Percentiles rank a stretch among this genome's conserved stretches.
These are phyloP conservation scores for Rhodinocichla rosea DNA, from an alignment of 2,113 vertebrate genomes.

Conservation along the genomic window DNA sequence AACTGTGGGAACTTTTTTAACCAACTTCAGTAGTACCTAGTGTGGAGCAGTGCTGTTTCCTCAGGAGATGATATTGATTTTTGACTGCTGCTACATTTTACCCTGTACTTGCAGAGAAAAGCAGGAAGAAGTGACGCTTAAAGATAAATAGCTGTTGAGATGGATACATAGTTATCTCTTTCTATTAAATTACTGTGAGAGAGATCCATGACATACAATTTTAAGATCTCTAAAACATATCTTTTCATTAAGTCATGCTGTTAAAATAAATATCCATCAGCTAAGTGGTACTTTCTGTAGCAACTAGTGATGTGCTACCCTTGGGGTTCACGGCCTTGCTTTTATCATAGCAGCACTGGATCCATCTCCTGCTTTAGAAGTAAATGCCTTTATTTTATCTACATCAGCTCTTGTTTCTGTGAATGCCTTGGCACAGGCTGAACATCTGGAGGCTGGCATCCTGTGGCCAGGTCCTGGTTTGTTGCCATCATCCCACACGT, in stretches of 20 bases:
- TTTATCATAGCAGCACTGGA: background rate
- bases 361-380: background rate
- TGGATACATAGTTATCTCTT: background rate
- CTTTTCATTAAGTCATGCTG: conserved; percentile 2
- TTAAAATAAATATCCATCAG: conserved; percentile 8
- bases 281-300: background rate
- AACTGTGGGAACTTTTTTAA: background rate
- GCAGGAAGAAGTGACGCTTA: background rate
- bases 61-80: background rate
- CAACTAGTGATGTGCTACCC: background rate
- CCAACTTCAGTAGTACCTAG: background rate
- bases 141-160: background rate
- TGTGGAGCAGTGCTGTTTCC: background rate
- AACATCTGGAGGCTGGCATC: background rate
- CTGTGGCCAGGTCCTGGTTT: background rate
- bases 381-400: background rate
- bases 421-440: background rate
- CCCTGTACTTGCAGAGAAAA: background rate
- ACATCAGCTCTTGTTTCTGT: background rate
- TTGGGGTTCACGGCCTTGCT: background rate
- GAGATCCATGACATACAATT: background rate
- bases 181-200: background rate
- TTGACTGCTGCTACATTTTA: background rate
- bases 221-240: background rate
- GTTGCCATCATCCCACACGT: background rate